Percentiles rank a stretch among this genome's conserved stretches.
Evolutionary conservation across 2,888 invertebrate species (phyloP).

Genomic region (Campaea margaritaria): DNA sequence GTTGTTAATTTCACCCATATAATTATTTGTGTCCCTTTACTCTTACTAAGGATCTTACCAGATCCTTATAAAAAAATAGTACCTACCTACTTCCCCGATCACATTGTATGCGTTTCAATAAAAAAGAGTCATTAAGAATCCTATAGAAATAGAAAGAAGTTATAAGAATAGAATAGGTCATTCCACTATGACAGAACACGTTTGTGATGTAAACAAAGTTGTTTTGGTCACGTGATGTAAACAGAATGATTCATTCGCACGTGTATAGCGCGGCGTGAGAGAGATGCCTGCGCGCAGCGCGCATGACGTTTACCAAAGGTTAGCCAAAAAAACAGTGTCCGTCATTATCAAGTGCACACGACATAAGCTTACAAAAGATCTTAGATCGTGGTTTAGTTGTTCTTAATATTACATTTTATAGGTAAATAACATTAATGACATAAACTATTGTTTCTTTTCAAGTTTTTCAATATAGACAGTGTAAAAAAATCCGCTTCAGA

Average conservation of each 20-base stretch:
- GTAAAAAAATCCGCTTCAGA: not conserved
- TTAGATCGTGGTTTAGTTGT: too few species aligned
- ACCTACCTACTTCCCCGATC: too few species aligned
- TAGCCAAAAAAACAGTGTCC: not conserved
- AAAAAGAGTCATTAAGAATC: slow-evolving; percentile 3
- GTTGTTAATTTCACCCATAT: too few species aligned
- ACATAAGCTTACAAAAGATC: too few species aligned
- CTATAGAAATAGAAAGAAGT: slow-evolving; percentile 10
- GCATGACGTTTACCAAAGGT: not conserved
- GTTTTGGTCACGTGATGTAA: slow-evolving; percentile 52
- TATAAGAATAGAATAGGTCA: slow-evolving; percentile 6
- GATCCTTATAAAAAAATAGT: too few species aligned
- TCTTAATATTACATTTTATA: too few species aligned
- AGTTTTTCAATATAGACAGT: too few species aligned
- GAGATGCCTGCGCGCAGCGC: slow-evolving; percentile 7
- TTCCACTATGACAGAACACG: slow-evolving; percentile 9
- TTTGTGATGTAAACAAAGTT: slow-evolving; percentile 26
- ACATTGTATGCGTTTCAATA: not conserved
- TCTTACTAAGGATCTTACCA: too few species aligned
- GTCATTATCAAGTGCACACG: too few species aligned
- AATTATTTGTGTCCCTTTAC: too few species aligned
- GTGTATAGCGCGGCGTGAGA: not conserved
- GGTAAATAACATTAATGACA: not conserved
- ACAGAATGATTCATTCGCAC: slow-evolving; percentile 42
- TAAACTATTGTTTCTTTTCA: not conserved